A percentile compares a stretch with the other conserved stretches of the same genome.
Evolutionary conservation across 1,140 invertebrate genomes (phyloP).

Genomic region (Plodia interpunctella): DNA sequence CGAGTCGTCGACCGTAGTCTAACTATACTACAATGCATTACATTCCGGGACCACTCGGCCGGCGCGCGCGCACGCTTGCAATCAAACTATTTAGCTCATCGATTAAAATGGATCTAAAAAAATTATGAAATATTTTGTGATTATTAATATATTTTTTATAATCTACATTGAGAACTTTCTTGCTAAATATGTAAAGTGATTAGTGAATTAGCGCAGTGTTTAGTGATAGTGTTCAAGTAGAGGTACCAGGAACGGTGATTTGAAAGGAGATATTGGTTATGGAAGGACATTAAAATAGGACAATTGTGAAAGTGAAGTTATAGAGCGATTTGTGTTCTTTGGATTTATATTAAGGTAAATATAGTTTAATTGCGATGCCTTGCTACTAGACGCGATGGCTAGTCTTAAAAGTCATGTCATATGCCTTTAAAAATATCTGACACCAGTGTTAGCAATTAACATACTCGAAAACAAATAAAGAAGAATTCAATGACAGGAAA

Average conservation of each 20-base stretch:
- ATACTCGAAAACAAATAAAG: no score
- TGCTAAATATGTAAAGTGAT: background rate
- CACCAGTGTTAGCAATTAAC: no score
- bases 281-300: conserved; percentile 4
- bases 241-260: conserved; percentile 29
- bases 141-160: no score
- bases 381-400: no score
- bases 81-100: background rate
- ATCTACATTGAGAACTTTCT: background rate
- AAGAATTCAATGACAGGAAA: no score
- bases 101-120: background rate
- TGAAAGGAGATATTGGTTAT: conserved; percentile 25
- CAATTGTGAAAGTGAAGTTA: background rate
- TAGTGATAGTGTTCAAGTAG: no score
- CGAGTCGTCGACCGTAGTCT: conserved; percentile 13
- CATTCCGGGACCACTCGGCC: background rate
- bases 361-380: no score
- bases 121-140: background rate
- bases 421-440: no score
- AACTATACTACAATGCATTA: conserved; percentile 9
- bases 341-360: no score
- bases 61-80: conserved; percentile 8
- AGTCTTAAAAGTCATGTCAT: no score
- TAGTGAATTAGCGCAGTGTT: background rate
- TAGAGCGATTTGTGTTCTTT: no score